Conservation (phyloP, 2,113 vertebrate species). For the Rhinoderma darwinii region DNA sequence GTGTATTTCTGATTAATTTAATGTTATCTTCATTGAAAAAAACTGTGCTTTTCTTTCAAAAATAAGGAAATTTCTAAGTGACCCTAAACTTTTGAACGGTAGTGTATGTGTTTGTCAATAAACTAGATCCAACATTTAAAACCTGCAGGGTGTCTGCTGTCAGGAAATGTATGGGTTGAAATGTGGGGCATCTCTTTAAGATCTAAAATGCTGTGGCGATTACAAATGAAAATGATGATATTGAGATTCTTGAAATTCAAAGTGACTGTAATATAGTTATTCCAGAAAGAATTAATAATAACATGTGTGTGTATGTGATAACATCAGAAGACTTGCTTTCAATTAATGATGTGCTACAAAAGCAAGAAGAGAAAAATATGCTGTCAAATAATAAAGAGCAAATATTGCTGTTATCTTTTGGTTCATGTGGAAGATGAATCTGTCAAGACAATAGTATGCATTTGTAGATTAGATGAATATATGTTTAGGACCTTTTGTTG, state of each 20-base stretch:
- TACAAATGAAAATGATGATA: background rate
- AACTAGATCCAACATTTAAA: no score
- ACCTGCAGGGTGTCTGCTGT: no score
- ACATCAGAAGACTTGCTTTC: background rate
- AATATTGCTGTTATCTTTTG: background rate
- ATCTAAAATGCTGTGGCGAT: background rate
- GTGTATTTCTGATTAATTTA: no score
- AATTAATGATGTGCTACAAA: constrained; percentile 41
- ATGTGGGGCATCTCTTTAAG: background rate
- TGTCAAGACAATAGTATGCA: constrained; percentile 25
- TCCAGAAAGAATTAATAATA: constrained; percentile 64
- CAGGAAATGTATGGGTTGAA: no score
- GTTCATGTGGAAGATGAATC: constrained; percentile 8
- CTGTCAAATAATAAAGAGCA: constrained; percentile 13
- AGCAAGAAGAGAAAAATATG: background rate
- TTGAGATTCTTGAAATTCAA: background rate
- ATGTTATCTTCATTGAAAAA: no score
- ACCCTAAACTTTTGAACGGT: no score
- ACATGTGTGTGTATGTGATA: background rate
- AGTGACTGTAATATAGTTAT: background rate
- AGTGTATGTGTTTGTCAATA: no score
- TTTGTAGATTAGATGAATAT: constrained; percentile 29
- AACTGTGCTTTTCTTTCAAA: no score
- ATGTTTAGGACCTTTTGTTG: constrained; percentile 7
- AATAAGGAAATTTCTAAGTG: no score